Conservation (phyloP, 2,113 vertebrate species). For the Pachypanchax playfairii region DNA sequence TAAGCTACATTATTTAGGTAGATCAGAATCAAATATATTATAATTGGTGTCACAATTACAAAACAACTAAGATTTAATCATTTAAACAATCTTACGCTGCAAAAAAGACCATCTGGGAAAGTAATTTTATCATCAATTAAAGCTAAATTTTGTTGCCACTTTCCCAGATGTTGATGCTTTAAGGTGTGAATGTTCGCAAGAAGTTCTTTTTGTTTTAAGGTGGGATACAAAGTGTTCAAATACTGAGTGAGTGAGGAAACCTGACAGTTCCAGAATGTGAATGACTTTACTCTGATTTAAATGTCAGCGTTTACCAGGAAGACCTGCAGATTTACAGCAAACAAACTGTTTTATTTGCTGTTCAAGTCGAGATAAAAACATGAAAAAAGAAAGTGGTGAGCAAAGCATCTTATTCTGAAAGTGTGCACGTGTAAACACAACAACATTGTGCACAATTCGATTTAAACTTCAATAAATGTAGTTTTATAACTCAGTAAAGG, state of each 20-base stretch:
- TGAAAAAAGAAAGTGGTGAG: not conserved
- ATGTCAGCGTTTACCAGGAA: conserved; percentile 1
- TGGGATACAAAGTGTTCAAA: not conserved
- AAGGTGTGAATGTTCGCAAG: too few relatives aligned
- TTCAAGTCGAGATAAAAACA: not conserved
- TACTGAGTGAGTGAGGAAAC: not conserved
- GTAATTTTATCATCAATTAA: too few relatives aligned
- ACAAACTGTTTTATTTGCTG: not conserved
- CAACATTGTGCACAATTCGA: too few relatives aligned
- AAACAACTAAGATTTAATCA: too few relatives aligned
- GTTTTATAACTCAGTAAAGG: too few relatives aligned
- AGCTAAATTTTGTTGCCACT: too few relatives aligned
- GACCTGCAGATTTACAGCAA: not conserved
- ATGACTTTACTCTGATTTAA: conserved; percentile 1
- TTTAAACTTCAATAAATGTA: too few relatives aligned
- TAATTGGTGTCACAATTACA: too few relatives aligned
- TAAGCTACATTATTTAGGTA: too few relatives aligned
- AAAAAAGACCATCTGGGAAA: too few relatives aligned
- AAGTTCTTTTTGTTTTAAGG: not conserved
- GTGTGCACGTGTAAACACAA: not conserved
- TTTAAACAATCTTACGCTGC: too few relatives aligned
- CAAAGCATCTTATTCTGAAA: not conserved
- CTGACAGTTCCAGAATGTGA: not conserved
- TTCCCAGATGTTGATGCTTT: not conserved
- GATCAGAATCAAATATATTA: too few relatives aligned